Evolutionary conservation across 1,140 invertebrate species (phyloP).

Genomic region (Ceratoteleas bidentatus): DNA sequence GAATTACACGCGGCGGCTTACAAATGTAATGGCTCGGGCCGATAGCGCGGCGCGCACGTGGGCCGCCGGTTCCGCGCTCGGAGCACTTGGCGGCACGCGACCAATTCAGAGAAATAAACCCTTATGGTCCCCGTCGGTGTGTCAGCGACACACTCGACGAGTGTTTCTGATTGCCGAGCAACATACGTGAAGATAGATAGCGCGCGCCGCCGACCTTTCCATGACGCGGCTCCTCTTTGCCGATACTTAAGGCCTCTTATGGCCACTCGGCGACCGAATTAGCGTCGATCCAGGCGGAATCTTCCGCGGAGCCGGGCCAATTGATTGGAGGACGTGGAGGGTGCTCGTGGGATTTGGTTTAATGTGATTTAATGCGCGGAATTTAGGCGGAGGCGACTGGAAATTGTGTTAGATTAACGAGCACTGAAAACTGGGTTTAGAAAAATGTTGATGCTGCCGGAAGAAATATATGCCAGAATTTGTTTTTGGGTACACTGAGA

Average conservation of each 20-base stretch:
- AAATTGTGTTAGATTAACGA: too few relatives aligned
- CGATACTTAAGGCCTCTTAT: constrained; percentile 71
- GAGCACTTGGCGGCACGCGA: constrained; percentile 77
- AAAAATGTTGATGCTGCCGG: too few relatives aligned
- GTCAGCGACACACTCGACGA: constrained; percentile 77
- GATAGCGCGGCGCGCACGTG: constrained; percentile 54
- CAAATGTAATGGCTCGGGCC: constrained; percentile 59
- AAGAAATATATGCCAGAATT: too few relatives aligned
- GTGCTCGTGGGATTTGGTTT: too few relatives aligned
- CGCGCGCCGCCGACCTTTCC: constrained; percentile 72
- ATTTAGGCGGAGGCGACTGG: too few relatives aligned
- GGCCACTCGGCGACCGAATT: constrained; percentile 69
- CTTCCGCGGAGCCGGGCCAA: background rate
- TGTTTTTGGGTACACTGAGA: too few relatives aligned
- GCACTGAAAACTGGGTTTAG: too few relatives aligned
- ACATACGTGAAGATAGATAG: constrained; percentile 77
- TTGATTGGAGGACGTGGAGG: too few relatives aligned
- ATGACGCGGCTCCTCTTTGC: constrained; percentile 68
- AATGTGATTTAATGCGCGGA: too few relatives aligned
- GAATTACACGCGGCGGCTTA: constrained; percentile 65
- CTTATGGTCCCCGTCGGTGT: constrained; percentile 72
- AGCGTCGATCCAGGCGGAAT: constrained; percentile 56
- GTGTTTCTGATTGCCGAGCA: constrained; percentile 79
- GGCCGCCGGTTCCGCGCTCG: constrained; percentile 55
- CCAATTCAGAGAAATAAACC: constrained; percentile 75